phyloP scores from a whole-genome alignment of 1,140 invertebrate species.

The Drosophila lacertosa region DNA sequence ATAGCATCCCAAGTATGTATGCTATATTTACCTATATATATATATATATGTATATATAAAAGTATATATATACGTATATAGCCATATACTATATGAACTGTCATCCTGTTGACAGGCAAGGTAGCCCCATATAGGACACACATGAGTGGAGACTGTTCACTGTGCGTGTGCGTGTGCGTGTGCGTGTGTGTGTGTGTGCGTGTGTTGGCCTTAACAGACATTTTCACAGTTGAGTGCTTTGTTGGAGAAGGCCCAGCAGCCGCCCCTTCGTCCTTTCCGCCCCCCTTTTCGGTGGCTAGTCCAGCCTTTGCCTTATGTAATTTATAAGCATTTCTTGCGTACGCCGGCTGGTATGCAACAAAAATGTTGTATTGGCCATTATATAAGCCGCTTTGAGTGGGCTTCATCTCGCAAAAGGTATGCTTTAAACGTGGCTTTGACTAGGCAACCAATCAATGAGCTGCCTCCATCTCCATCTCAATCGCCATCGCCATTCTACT shows the following conservation, averaged over 20 bases:
- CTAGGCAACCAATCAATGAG: conserved; percentile 48
- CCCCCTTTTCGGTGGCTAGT: background rate
- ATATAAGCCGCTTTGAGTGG: conserved; percentile 46
- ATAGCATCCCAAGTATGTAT: conserved; percentile 17
- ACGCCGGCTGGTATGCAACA: conserved; percentile 68
- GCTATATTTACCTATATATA: conserved; percentile 9
- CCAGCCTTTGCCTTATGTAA: conserved; percentile 55
- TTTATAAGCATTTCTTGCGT: conserved; percentile 76
- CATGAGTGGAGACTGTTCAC: conserved; percentile 46
- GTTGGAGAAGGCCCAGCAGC: conserved; percentile 58
- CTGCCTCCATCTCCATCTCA: conserved; percentile 15
- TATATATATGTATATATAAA: conserved; percentile 20
- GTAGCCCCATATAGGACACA: conserved; percentile 59
- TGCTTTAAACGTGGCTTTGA: conserved; percentile 47
- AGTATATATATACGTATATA: conserved; percentile 28
- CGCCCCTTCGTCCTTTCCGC: background rate
- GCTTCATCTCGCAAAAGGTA: conserved; percentile 34
- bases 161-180: conserved; percentile 48
- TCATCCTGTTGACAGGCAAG: conserved; percentile 78
- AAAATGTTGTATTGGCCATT: conserved; percentile 65
- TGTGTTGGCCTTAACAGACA: conserved; percentile 78
- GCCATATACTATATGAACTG: conserved; percentile 72
- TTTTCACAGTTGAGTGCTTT: conserved; percentile 82
- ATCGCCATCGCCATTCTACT: too few relatives aligned
- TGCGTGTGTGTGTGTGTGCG: conserved; percentile 53